Conservation (phyloP, 2,113 vertebrate species). For the Phyllostomus hastatus region DNA sequence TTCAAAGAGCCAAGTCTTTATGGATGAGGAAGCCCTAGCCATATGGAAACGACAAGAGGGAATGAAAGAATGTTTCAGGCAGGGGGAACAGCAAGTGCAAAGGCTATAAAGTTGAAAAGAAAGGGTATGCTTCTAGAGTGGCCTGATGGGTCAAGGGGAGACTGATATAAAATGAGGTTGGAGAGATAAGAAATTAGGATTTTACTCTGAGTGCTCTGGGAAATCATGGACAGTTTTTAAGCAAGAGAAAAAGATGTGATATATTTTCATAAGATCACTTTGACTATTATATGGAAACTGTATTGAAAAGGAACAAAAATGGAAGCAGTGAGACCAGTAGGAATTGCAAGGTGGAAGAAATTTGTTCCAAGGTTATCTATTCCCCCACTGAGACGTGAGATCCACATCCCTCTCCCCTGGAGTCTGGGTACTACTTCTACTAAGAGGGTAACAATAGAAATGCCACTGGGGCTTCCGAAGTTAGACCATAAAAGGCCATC, state of each 20-base stretch:
- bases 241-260: background rate
- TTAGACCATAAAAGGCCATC: background rate
- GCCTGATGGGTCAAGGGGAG: background rate
- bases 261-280: slow-evolving; percentile 27
- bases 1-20: background rate
- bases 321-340: background rate
- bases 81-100: background rate
- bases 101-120: background rate
- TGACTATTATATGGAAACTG: background rate
- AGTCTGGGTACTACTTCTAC: background rate
- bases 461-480: background rate
- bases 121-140: background rate
- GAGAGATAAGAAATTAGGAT: background rate
- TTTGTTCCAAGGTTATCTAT: background rate
- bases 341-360: background rate
- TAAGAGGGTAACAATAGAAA: background rate
- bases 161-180: background rate
- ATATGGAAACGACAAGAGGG: background rate
- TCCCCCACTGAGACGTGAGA: background rate
- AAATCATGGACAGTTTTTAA: background rate
- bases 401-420: background rate
- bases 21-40: background rate
- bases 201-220: background rate
- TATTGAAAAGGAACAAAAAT: background rate
- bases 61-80: background rate